Evolutionary conservation across 2,888 invertebrate species (phyloP).

Genomic region (Campopleginae sp.): DNA sequence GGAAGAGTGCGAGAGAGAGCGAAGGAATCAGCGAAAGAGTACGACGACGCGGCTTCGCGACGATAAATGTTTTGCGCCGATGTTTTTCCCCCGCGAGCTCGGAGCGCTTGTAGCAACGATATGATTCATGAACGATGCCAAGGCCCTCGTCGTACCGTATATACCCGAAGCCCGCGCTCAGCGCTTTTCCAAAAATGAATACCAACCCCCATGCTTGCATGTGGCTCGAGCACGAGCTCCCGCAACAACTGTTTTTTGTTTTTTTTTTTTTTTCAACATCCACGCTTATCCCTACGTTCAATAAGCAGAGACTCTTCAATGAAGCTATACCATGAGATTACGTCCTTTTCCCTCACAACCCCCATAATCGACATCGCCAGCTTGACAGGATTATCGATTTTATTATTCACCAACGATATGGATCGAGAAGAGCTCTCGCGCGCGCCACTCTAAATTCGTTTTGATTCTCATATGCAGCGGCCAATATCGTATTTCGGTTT

Average conservation of each 20-base stretch:
- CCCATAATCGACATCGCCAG: slow-evolving; percentile 55
- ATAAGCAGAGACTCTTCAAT: slow-evolving; percentile 35
- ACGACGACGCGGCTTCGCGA: slow-evolving; percentile 34
- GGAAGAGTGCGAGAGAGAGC: slow-evolving; percentile 46
- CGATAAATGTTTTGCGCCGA: slow-evolving; percentile 69
- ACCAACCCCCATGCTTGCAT: slow-evolving; percentile 41
- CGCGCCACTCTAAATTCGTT: slow-evolving; percentile 51
- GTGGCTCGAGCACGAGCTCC: slow-evolving; percentile 47
- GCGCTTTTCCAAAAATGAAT: slow-evolving; percentile 63
- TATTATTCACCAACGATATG: slow-evolving; percentile 19
- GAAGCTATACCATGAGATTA: background rate
- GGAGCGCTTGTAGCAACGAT: slow-evolving; percentile 53
- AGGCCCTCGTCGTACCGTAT: slow-evolving; percentile 18
- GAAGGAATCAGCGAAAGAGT: slow-evolving; percentile 33
- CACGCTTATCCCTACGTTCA: background rate
- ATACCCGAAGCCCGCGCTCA: slow-evolving; percentile 36
- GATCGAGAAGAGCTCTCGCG: slow-evolving; percentile 43
- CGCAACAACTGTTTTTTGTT: slow-evolving; percentile 42
- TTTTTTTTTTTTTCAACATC: slow-evolving; percentile 28
- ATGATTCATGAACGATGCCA: slow-evolving; percentile 68
- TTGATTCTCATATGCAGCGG: slow-evolving; percentile 55
- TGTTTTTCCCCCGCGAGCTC: slow-evolving; percentile 50
- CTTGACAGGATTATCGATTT: slow-evolving; percentile 64
- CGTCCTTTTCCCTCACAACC: slow-evolving; percentile 43
- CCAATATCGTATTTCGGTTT: slow-evolving; percentile 61